Evolutionary conservation across 2,797 vertebrate species (phyloP).

Genomic region (Cynopterus sphinx): DNA sequence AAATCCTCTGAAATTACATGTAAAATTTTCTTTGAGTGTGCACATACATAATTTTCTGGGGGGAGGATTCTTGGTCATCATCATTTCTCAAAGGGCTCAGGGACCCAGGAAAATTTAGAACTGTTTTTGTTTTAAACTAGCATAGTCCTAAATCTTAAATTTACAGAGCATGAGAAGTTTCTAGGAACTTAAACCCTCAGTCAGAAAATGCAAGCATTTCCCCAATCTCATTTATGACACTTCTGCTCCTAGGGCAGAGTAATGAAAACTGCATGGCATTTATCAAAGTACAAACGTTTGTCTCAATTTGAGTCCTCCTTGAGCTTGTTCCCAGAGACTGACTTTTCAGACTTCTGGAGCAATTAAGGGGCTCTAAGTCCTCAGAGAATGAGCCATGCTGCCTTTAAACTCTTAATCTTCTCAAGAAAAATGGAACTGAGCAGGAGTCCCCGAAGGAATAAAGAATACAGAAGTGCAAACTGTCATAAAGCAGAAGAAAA

Average conservation of each 20-base stretch:
- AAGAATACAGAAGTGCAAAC: slow-evolving; percentile 50
- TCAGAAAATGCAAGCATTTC: background rate
- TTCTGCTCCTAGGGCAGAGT: background rate
- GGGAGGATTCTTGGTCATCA: background rate
- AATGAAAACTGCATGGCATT: background rate
- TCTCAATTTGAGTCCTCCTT: slow-evolving; percentile 34
- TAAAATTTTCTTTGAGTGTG: background rate
- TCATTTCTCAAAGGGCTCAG: background rate
- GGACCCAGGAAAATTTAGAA: background rate
- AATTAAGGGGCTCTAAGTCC: slow-evolving; percentile 40
- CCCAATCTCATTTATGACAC: background rate
- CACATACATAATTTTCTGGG: background rate
- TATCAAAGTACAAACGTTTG: background rate
- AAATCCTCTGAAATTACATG: background rate
- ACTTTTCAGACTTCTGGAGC: background rate
- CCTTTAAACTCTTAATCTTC: slow-evolving; percentile 48
- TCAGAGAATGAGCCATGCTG: background rate
- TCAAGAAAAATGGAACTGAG: background rate
- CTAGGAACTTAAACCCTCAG: slow-evolving; percentile 8
- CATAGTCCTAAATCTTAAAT: background rate
- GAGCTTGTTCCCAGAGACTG: background rate
- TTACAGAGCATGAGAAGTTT: background rate
- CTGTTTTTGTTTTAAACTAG: background rate
- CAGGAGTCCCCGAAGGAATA: background rate
- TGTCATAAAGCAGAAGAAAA: slow-evolving; percentile 45